Conservation (phyloP, 2,797 vertebrate genomes). For the Borostomias antarcticus region DNA sequence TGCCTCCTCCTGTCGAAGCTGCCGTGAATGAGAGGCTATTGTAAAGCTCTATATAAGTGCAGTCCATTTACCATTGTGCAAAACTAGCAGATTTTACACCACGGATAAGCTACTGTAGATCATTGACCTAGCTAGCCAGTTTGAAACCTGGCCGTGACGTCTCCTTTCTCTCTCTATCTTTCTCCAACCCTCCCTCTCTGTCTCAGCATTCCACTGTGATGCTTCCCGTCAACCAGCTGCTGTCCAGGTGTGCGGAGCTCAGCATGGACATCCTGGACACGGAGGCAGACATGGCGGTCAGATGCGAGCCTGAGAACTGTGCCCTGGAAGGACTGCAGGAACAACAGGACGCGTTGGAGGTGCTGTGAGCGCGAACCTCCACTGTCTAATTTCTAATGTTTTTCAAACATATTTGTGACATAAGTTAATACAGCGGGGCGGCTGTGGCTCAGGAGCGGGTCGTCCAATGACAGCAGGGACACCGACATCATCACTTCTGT, state of each 20-base stretch:
- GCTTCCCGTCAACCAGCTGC: constrained; percentile 49
- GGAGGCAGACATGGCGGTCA: constrained; percentile 60
- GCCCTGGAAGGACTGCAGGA: constrained; percentile 61
- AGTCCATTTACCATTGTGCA: too few relatives aligned
- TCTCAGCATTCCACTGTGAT: constrained; percentile 46
- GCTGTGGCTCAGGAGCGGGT: too few relatives aligned
- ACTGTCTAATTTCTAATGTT: neutral
- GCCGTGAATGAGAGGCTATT: too few relatives aligned
- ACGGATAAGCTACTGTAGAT: too few relatives aligned
- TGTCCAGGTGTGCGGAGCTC: constrained; percentile 51
- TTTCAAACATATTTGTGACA: too few relatives aligned
- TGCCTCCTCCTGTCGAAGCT: too few relatives aligned
- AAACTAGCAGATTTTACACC: too few relatives aligned
- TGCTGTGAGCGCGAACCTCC: constrained; percentile 24
- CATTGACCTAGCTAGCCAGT: neutral
- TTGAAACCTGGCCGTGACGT: neutral
- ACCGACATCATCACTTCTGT: too few relatives aligned
- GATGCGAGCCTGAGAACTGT: constrained; percentile 63
- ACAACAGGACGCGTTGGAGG: constrained; percentile 74
- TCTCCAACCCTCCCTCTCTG: neutral
- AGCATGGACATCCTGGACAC: constrained; percentile 57
- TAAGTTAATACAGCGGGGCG: too few relatives aligned
- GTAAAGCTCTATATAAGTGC: too few relatives aligned
- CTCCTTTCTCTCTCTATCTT: neutral
- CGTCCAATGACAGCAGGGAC: too few relatives aligned